These are phyloP conservation scores for Drosophila nr. fundita DNA, from an alignment of 2,888 invertebrate species.

Conservation along the genomic window DNA sequence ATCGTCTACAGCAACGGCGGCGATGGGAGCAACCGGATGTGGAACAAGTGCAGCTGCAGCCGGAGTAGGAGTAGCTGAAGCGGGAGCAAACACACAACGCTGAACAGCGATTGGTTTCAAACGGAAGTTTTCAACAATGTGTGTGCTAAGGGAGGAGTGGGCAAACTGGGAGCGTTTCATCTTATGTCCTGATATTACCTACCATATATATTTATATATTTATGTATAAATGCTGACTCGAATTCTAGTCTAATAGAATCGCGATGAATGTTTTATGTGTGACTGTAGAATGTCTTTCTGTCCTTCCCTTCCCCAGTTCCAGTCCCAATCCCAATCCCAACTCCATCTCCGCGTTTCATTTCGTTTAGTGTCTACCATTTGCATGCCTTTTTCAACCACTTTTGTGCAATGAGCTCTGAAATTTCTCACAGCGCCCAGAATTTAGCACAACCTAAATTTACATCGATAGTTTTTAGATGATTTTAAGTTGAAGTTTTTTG, in stretches of 20 bases:
- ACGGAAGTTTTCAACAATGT: constrained; percentile 6
- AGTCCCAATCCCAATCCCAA: neutral
- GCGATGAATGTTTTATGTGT: constrained; percentile 26
- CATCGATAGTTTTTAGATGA: constrained; percentile 29
- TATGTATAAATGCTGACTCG: constrained; percentile 59
- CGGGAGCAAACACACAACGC: constrained; percentile 34
- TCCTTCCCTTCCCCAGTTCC: neutral
- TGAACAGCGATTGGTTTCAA: constrained; percentile 52
- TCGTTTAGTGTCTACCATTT: neutral
- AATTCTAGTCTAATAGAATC: constrained; percentile 59
- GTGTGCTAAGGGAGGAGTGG: constrained; percentile 11
- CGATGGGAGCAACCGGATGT: constrained; percentile 29
- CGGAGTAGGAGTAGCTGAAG: constrained; percentile 18
- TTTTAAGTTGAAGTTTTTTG: constrained; percentile 31
- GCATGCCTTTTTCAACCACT: constrained; percentile 15
- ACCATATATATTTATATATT: constrained; percentile 22
- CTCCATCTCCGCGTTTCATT: neutral
- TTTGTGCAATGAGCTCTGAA: constrained; percentile 29
- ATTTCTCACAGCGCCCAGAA: constrained; percentile 13
- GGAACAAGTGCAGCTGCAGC: constrained; percentile 9
- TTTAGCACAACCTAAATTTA: constrained; percentile 45
- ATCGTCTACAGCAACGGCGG: constrained; percentile 45
- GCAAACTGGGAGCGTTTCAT: constrained; percentile 15
- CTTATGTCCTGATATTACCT: constrained; percentile 33
- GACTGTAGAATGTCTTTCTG: constrained; percentile 32